phyloP scores from a whole-genome alignment of 2,888 invertebrate species.

The Dasypogon diadema region DNA sequence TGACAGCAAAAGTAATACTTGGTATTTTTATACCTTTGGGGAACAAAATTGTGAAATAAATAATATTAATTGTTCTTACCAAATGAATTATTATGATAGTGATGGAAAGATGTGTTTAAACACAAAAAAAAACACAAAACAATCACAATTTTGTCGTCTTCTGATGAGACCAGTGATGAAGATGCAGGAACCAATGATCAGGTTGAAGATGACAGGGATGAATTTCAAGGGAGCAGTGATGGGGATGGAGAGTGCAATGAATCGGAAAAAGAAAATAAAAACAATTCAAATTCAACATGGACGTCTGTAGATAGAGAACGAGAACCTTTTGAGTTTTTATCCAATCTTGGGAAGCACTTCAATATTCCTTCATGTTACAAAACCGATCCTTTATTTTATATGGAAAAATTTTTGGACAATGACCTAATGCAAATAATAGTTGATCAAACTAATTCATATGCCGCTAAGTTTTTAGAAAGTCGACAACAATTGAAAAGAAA shows the following conservation, averaged over 20 bases:
- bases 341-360: not conserved
- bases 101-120: not conserved
- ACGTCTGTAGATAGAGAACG: conserved; percentile 1
- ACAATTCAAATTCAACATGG: not conserved
- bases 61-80: not conserved
- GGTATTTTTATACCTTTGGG: too few relatives aligned
- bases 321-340: conserved; percentile 5
- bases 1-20: too few relatives aligned
- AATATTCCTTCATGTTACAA: conserved; percentile 21
- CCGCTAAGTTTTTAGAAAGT: conserved; percentile 13
- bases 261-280: conserved; percentile 6
- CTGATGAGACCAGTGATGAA: not conserved
- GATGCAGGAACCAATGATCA: not conserved
- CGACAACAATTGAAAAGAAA: conserved; percentile 7
- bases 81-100: conserved; percentile 6
- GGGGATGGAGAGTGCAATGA: not conserved
- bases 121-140: not conserved
- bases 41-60: conserved; percentile 4
- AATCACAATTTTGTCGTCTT: not conserved
- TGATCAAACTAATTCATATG: too few relatives aligned
- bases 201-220: conserved; percentile 4
- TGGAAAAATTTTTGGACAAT: too few relatives aligned
- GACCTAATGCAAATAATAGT: conserved; percentile 5
- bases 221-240: not conserved
- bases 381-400: not conserved